Conservation (phyloP, 2,113 vertebrate genomes). For the Dipodomys ordii region DNA sequence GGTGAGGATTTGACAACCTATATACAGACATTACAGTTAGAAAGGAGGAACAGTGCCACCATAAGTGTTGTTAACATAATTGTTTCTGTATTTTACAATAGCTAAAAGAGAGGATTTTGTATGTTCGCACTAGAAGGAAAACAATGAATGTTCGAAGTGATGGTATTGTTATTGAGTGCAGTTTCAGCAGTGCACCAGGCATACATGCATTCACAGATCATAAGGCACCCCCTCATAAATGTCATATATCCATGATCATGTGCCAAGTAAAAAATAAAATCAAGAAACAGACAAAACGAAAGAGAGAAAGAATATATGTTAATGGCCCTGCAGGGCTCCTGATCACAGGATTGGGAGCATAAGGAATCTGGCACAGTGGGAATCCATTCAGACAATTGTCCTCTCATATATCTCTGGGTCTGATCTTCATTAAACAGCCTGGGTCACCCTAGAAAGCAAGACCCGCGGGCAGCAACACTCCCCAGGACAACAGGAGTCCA, state of each 20-base stretch:
- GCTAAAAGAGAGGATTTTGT: too few species aligned
- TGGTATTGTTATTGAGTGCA: too few species aligned
- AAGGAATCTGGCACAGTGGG: too few species aligned
- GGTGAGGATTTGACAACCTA: background rate
- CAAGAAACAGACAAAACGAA: background rate
- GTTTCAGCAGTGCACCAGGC: background rate
- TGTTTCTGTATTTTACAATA: background rate
- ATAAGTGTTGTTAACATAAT: background rate
- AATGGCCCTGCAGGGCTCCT: background rate
- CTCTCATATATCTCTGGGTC: background rate
- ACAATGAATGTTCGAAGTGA: background rate
- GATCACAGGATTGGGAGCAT: too few species aligned
- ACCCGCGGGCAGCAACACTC: background rate
- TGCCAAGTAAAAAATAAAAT: background rate
- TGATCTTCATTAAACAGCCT: background rate
- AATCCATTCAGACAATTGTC: background rate
- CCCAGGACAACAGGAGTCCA: slow-evolving; percentile 12
- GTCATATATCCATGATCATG: too few species aligned
- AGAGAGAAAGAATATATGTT: background rate
- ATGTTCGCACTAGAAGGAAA: background rate
- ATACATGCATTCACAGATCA: background rate
- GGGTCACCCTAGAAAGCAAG: background rate
- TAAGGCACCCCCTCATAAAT: background rate
- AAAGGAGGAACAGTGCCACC: background rate
- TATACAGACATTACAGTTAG: too few species aligned